phyloP scores from a whole-genome alignment of 2,888 invertebrate genomes.

The Beris morrisii region DNA sequence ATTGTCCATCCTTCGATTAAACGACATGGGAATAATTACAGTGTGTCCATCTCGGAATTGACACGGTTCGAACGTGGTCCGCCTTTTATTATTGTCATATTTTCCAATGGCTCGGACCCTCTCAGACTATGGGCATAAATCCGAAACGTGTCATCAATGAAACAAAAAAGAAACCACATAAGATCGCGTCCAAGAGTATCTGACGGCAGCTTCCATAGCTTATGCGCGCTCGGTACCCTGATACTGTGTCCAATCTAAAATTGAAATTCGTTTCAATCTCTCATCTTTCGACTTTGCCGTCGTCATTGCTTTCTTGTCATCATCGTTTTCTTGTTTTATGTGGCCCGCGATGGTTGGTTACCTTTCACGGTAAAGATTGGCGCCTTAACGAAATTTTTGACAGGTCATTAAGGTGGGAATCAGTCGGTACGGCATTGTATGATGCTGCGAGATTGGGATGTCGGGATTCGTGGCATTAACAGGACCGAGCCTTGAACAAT shows the following conservation, averaged over 20 bases:
- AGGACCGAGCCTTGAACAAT: too few species aligned
- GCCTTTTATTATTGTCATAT: conserved; percentile 31
- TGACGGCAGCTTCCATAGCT: conserved; percentile 10
- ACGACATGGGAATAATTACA: conserved; percentile 29
- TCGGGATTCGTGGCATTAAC: too few species aligned
- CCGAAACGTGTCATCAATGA: conserved; percentile 29
- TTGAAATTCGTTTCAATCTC: conserved; percentile 29
- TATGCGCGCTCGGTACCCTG: conserved; percentile 18
- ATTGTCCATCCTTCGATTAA: conserved; percentile 17
- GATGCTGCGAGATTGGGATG: conserved; percentile 3
- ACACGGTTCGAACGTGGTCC: conserved; percentile 29
- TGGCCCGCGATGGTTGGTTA: conserved; percentile 14
- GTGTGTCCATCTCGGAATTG: conserved; percentile 31
- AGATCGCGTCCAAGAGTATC: conserved; percentile 21
- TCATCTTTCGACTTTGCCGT: conserved; percentile 14
- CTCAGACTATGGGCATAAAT: conserved; percentile 22
- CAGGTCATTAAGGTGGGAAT: conserved; percentile 30
- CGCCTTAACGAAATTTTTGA: conserved; percentile 24
- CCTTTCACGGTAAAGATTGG: conserved; percentile 25
- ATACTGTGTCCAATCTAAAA: conserved; percentile 30
- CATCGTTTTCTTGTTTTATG: conserved; percentile 13
- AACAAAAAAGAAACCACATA: conserved; percentile 11
- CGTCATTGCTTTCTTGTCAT: conserved; percentile 15
- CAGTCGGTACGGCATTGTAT: conserved; percentile 24
- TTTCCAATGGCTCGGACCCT: conserved; percentile 11